Base-by-base conservation (phyloP, 2,113 vertebrate species). In the Catharus minimus region DNA sequence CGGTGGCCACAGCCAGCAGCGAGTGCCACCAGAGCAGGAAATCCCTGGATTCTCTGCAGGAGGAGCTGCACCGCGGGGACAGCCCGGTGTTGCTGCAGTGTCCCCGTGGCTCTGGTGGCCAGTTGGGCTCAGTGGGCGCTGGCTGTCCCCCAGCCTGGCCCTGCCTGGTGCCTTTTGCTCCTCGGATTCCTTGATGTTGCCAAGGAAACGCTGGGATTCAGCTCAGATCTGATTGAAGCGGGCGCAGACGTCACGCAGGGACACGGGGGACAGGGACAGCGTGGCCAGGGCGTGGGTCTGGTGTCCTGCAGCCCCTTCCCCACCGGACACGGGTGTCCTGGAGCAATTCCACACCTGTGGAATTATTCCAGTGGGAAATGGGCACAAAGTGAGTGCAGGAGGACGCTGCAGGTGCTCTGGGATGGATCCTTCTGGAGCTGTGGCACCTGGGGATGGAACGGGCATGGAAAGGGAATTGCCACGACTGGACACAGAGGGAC, bases 31-130 rank as follows among this genome's bases (percentile, higher is more conserved):
- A 13, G 9, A 1, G 6, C 57, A 0, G 61, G 5, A 22, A 3
- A 21, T 13, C 64, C 2, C 23, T 8, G 43, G 52, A 11, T 17
- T 16, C 1, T 2, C 50, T 16, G 15, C 0, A 0, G 90, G 46
- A 33, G 12, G 38, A 12, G 38, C 0, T 2, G 0, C 10, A 6
- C 7, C 15, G 0, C 0, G 0, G 5, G 46, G 33, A 30, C 7
- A 2, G 23, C 9, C 39, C 0, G 0, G 6, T 8, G 72, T 30
- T 28, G 77, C 68, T 5, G 1, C 57, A 24, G 41, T 8, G 41
- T 36, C 50, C 3, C 62, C 8, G 1, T 8, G 68, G 76, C 60
- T 30, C 19, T 2, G 68, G 60, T 20, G 46, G 68, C 68, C 44
- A 11, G 27, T 0, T 52, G 68, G 85, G 76, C 76, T 39, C 26